phyloP scores from a whole-genome alignment of 92 coral and sea anemone species.

The Actinernus sp. region DNA sequence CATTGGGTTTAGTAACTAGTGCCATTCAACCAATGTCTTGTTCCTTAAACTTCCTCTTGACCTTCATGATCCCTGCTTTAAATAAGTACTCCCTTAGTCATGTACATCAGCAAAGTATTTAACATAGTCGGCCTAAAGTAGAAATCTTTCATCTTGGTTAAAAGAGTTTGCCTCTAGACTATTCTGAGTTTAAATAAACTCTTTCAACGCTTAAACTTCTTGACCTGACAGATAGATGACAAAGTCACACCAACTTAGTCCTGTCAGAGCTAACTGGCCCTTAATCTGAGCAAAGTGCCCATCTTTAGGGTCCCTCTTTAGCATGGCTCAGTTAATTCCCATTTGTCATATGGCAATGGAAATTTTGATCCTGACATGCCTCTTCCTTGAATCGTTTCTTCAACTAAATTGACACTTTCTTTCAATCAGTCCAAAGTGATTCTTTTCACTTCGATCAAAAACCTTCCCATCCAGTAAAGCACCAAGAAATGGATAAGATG shows the following conservation, averaged over 20 bases:
- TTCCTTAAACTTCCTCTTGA: too few species aligned
- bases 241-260: neutral
- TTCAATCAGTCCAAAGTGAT: conserved; percentile 55
- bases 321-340: conserved; percentile 10
- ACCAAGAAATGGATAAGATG: conserved; percentile 55
- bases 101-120: too few species aligned
- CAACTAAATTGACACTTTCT: conserved; percentile 46
- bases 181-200: too few species aligned
- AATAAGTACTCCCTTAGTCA: too few species aligned
- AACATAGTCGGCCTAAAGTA: too few species aligned
- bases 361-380: conserved; percentile 49
- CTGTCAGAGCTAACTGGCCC: conserved; percentile 60
- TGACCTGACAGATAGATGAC: too few species aligned
- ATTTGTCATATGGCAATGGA: conserved; percentile 32
- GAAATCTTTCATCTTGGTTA: too few species aligned
- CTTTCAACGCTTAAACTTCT: too few species aligned
- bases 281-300: conserved; percentile 63
- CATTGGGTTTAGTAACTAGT: too few species aligned
- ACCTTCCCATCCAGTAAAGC: conserved; percentile 74
- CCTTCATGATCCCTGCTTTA: too few species aligned
- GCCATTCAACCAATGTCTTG: too few species aligned
- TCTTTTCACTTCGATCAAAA: conserved; percentile 38
- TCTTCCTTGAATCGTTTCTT: conserved; percentile 35
- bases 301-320: conserved; percentile 36
- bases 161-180: too few species aligned